These are phyloP conservation scores for Thunnus albacares DNA, from an alignment of 2,797 vertebrate species.

Conservation along the genomic window DNA sequence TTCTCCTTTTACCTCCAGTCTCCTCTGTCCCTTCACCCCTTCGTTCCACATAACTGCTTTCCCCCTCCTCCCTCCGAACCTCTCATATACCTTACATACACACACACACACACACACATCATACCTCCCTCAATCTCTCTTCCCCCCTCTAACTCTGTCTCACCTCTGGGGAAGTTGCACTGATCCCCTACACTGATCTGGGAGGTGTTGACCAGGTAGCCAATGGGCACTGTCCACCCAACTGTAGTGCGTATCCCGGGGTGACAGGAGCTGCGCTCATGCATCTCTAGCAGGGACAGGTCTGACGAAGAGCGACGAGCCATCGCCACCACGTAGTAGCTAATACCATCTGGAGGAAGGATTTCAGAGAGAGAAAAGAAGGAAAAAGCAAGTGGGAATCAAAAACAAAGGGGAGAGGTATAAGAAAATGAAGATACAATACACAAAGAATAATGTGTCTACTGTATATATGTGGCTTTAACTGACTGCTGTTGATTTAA, in stretches of 20 bases:
- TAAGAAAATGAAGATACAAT: not conserved
- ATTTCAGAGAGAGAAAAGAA: not conserved
- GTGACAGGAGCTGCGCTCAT: conserved; percentile 89
- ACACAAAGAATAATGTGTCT: not conserved
- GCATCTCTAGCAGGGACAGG: conserved; percentile 89
- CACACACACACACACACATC: conserved; percentile 7
- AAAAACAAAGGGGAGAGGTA: not conserved
- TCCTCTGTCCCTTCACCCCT: conserved; percentile 39
- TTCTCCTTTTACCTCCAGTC: conserved; percentile 40
- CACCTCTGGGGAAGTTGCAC: conserved; percentile 89
- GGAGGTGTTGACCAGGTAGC: conserved; percentile 89
- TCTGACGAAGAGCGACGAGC: conserved; percentile 86
- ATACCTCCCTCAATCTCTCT: not conserved
- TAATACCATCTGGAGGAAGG: conserved; percentile 79
- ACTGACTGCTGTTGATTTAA: not conserved
- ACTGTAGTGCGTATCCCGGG: conserved; percentile 89
- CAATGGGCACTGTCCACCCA: conserved; percentile 90
- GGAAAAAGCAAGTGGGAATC: not conserved
- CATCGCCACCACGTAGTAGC: conserved; percentile 88
- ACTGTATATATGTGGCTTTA: not conserved
- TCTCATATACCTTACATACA: conserved; percentile 38
- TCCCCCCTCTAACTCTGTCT: not conserved
- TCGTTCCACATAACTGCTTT: conserved; percentile 46
- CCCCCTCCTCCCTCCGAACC: conserved; percentile 5
- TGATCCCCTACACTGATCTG: conserved; percentile 88